Evolutionary conservation across 2,888 invertebrate species (phyloP), one percentile per base, ranked within the genome.

Genomic region (Lamellibrachia columna): DNA sequence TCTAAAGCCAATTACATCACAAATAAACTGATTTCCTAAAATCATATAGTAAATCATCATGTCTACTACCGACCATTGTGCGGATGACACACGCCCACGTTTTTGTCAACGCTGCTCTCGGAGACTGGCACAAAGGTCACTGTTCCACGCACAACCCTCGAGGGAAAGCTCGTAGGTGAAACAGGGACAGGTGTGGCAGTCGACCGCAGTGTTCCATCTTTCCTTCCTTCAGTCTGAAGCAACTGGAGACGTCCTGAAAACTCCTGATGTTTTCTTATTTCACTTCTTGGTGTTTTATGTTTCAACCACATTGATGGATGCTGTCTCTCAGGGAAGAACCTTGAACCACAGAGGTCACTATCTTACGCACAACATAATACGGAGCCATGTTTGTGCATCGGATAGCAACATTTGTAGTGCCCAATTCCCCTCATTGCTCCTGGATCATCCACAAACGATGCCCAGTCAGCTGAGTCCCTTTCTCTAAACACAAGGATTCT

Each of bases 341-440:
- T 22, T 22, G 75, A 22, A 75, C 75, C n/a, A 75, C 75, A 75
- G 75, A 75, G 75, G 75, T 75, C 75, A 75, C 75, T 75, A 75
- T 75, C 75, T 75, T 75, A 75, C 75, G 75, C 75, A 75, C 75
- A 75, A 75, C 75, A 75, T 75, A 75, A 75, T 75, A 40, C 75
- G 15, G n/a, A 75, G 75, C 75, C 75, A 75, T 75, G 75, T 75
- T 75, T 75, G n/a, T 75, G 75, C 75, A 75, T 75, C 75, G n/a
- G 75, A 75, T 75, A 75, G 75, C 22, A 75, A 75, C 75, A 75
- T 75, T 75, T 75, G 75, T 75, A 75, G 75, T 75, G 22, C 75
- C 75, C 75, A 75, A 75, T 75, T n/a, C 75, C 60, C 11, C 22
- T 75, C 22, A 6, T 22, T 75, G 75, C n/a, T 75, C 2, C 75